These are phyloP conservation scores for Macrostomum lignano DNA, from an alignment of 1,140 invertebrate genomes.

Conservation along the genomic window DNA sequence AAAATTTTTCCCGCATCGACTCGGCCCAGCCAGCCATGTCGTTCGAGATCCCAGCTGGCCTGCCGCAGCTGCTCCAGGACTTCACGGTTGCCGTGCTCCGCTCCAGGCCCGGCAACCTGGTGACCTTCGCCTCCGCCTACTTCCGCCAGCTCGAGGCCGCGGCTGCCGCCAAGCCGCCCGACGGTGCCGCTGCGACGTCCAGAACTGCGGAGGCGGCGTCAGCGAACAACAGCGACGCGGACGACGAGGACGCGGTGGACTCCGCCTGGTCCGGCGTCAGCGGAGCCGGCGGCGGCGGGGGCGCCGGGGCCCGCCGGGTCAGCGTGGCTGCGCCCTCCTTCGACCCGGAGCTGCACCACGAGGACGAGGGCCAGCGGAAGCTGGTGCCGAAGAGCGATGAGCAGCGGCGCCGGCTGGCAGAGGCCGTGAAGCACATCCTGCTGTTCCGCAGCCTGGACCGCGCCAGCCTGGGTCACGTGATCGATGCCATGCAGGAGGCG, in stretches of 20 bases:
- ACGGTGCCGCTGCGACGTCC: too few species aligned
- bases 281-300: too few species aligned
- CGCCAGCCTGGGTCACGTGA: slow-evolving; percentile 50
- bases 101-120: slow-evolving; percentile 58
- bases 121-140: slow-evolving; percentile 66
- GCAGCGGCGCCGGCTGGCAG: slow-evolving; percentile 52
- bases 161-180: too few species aligned
- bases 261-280: too few species aligned
- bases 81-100: slow-evolving; percentile 76
- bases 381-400: slow-evolving; percentile 66
- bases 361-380: too few species aligned
- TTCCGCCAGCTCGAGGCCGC: too few species aligned
- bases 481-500: slow-evolving; percentile 87
- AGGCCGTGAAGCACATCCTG: slow-evolving; percentile 66
- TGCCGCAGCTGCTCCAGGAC: slow-evolving; percentile 66
- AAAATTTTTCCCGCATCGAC: too few species aligned
- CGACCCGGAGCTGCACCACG: neutral
- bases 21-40: too few species aligned
- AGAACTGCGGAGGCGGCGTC: too few species aligned
- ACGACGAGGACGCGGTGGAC: too few species aligned
- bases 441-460: slow-evolving; percentile 62
- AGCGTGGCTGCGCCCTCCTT: neutral
- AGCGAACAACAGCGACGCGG: too few species aligned
- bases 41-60: slow-evolving; percentile 62
- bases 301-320: too few species aligned